phyloP scores from a whole-genome alignment of 2,797 vertebrate genomes.

The Nannoperca australis region DNA sequence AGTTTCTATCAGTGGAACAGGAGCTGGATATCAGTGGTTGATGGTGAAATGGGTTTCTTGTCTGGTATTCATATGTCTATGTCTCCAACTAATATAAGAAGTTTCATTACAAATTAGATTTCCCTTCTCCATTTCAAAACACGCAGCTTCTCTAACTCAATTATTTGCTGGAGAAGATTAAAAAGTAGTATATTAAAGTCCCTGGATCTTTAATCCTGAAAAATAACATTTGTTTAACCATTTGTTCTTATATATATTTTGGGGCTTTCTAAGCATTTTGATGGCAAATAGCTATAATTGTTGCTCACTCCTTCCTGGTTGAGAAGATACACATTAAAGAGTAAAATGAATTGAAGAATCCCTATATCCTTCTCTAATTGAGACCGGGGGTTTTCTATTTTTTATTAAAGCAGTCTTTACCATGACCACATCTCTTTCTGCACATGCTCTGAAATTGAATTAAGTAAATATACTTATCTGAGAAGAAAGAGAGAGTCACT shows the following conservation, averaged over 20 bases:
- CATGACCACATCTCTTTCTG: neutral
- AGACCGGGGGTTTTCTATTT: neutral
- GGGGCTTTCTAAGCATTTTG: neutral
- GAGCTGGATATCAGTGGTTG: constrained; percentile 20
- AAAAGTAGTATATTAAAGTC: neutral
- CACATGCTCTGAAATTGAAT: neutral
- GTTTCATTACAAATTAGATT: constrained; percentile 5
- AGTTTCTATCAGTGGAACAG: constrained; percentile 38
- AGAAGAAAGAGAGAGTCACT: constrained; percentile 13
- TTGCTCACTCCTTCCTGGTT: neutral
- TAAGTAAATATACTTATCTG: neutral
- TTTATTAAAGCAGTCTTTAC: neutral
- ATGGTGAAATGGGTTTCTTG: constrained; percentile 21
- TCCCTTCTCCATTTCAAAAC: neutral
- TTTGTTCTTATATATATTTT: neutral
- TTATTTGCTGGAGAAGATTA: neutral
- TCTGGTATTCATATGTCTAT: constrained; percentile 3
- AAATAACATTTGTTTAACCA: neutral
- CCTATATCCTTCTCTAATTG: neutral
- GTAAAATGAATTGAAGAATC: neutral
- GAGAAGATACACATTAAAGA: neutral
- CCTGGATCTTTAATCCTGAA: neutral
- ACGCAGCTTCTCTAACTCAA: neutral
- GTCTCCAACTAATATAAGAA: neutral
- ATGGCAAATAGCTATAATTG: neutral